phyloP scores from a whole-genome alignment of 2,888 invertebrate species.

The Cephus nigrinus region DNA sequence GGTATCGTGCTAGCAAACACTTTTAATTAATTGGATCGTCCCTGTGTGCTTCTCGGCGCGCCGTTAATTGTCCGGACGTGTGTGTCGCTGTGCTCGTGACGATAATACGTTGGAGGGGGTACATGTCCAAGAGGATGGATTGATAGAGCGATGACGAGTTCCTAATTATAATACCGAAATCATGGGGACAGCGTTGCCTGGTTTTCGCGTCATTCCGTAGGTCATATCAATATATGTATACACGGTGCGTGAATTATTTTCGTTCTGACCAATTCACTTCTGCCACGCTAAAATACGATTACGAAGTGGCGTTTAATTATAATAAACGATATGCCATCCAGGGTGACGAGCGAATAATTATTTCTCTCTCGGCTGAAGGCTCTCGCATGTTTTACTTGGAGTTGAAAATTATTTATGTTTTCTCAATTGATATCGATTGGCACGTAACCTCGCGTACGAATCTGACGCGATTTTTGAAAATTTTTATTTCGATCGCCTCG shows the following conservation, averaged over 20 bases:
- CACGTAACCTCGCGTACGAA: background rate
- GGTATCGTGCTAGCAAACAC: background rate
- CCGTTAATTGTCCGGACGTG: background rate
- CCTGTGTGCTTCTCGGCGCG: background rate
- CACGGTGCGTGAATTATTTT: background rate
- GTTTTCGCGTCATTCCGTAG: background rate
- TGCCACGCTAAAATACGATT: background rate
- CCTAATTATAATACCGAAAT: background rate
- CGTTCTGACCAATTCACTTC: background rate
- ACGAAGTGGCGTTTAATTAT: conserved; percentile 7
- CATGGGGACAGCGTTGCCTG: background rate
- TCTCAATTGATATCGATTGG: background rate
- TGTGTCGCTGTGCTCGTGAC: background rate
- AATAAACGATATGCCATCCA: background rate
- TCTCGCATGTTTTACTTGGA: background rate
- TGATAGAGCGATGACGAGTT: background rate
- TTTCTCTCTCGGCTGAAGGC: background rate
- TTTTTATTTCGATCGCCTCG: background rate
- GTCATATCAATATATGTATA: background rate
- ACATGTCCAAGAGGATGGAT: background rate
- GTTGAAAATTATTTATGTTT: background rate
- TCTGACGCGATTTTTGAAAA: background rate
- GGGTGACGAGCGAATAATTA: conserved; percentile 16
- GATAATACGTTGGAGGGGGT: background rate
- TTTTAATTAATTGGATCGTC: background rate